Percentiles rank a stretch among this genome's conserved stretches.
Evolutionary conservation across 2,888 invertebrate genomes (phyloP).

Genomic region (Thecocarcelia acutangulata): DNA sequence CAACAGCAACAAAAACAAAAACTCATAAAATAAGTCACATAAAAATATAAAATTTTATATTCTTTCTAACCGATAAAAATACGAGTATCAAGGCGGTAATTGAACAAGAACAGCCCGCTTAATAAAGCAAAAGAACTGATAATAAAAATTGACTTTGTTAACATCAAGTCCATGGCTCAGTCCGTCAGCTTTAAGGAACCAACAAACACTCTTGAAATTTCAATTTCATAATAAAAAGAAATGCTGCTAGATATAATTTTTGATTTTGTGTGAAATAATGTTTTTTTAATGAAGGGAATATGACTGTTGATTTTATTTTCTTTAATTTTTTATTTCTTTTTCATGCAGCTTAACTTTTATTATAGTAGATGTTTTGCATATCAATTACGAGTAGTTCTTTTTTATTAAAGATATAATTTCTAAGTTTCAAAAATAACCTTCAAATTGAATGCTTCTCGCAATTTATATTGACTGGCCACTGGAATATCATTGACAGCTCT

Average conservation of each 20-base stretch:
- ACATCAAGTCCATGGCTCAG: too few species aligned
- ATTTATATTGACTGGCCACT: not conserved
- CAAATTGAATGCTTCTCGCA: not conserved
- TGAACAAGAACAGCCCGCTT: too few species aligned
- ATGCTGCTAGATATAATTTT: not conserved
- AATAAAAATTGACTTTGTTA: too few species aligned
- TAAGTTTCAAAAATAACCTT: constrained; percentile 8
- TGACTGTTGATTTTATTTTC: not conserved
- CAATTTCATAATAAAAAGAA: not conserved
- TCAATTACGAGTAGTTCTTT: not conserved
- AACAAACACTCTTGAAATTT: too few species aligned
- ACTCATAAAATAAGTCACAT: not conserved
- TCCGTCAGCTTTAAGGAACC: not conserved
- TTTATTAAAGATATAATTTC: constrained; percentile 10
- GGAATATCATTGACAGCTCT: not conserved
- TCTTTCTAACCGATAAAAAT: too few species aligned
- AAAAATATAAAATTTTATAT: constrained; percentile 10
- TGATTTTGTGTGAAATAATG: not conserved
- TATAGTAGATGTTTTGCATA: too few species aligned
- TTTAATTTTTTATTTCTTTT: not conserved
- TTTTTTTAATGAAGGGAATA: constrained; percentile 1
- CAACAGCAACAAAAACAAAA: not conserved
- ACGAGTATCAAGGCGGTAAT: too few species aligned
- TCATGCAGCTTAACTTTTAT: too few species aligned
- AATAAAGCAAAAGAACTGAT: too few species aligned